Evolutionary conservation across 2,797 vertebrate genomes (phyloP), one percentile per base, ranked within the genome.

Genomic region (Argya squamiceps): DNA sequence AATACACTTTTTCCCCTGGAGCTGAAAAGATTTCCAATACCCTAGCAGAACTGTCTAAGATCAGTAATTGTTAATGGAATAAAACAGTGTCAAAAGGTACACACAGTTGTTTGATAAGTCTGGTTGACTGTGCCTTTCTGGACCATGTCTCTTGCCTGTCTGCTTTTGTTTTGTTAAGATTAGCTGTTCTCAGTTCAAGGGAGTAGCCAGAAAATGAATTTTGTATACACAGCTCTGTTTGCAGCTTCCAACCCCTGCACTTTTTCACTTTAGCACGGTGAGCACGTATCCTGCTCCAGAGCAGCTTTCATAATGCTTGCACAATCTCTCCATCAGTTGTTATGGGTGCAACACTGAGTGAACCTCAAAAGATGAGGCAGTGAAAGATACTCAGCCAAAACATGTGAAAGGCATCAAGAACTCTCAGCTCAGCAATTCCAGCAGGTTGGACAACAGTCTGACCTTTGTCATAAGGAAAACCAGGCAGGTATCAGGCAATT

Each of bases 161-260:
- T 95, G 92, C 95, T 97, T 96, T 97, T 98, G 96, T 98, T 97
- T 97, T 96, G 93, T 90, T 96, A 96, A 97, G 97, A 97, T 97
- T 97, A 98, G 94, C 83, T 96, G 92, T 97, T 96, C 96, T 96
- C 49, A 69, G 79, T 92, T 89, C 73, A 80, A 91, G 94, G 97
- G 95, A 92, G 96, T 95, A 96, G 90, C 90, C 95, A 94, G 94
- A 95, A 97, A 96, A 96, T 73, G 86, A 92, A 88, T 94, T 96
- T 95, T 97, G 96, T 97, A 94, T 94, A 97, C 95, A 96, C 89
- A 95, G 81, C 63, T 93, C 84, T 96, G 88, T 93, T 95, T 96
- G 92, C 74, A 86, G 30, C 85, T 91, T 89, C 82, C 88, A 95
- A 30, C 21, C 78, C 90, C 91, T 93, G 92, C 90, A 71, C 79